These are phyloP conservation scores for Pterocles gutturalis DNA, from an alignment of 2,113 vertebrate species.

Conservation along the genomic window DNA sequence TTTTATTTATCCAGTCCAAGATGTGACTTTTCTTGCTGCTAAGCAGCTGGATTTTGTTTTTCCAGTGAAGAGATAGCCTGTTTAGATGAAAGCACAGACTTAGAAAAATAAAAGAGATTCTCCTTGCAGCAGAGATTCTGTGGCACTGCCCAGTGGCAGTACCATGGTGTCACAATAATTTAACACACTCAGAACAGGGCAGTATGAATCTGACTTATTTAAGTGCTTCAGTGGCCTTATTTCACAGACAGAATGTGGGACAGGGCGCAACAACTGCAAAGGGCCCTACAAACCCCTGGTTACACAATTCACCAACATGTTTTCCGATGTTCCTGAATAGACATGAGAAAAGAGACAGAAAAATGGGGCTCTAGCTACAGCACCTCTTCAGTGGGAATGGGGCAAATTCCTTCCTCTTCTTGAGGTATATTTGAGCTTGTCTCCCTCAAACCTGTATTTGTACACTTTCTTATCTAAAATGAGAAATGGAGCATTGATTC, in stretches of 20 bases:
- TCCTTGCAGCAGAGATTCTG: constrained; percentile 51
- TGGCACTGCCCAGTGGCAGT: constrained; percentile 65
- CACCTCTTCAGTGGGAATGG: neutral
- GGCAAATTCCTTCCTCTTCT: neutral
- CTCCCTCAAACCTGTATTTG: constrained; percentile 45
- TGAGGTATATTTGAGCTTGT: neutral
- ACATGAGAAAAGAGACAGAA: neutral
- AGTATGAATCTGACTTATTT: constrained; percentile 65
- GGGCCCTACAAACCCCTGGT: neutral
- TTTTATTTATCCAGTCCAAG: constrained; percentile 45
- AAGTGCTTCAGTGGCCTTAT: constrained; percentile 69
- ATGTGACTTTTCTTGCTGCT: constrained; percentile 41
- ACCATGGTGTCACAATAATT: constrained; percentile 63
- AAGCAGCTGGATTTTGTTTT: constrained; percentile 63
- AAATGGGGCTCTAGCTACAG: neutral
- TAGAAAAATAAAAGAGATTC: constrained; percentile 14
- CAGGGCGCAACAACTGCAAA: neutral
- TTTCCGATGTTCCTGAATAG: neutral
- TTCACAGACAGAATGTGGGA: constrained; percentile 54
- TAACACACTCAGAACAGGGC: neutral
- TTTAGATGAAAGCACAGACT: constrained; percentile 6
- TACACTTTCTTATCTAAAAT: constrained; percentile 56
- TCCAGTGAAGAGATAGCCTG: neutral
- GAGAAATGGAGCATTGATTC: constrained; percentile 5
- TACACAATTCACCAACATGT: neutral